Percentiles rank a stretch among this genome's conserved stretches.
phyloP scores from a whole-genome alignment of 2,113 vertebrate genomes.

The Gymnarchus niloticus region DNA sequence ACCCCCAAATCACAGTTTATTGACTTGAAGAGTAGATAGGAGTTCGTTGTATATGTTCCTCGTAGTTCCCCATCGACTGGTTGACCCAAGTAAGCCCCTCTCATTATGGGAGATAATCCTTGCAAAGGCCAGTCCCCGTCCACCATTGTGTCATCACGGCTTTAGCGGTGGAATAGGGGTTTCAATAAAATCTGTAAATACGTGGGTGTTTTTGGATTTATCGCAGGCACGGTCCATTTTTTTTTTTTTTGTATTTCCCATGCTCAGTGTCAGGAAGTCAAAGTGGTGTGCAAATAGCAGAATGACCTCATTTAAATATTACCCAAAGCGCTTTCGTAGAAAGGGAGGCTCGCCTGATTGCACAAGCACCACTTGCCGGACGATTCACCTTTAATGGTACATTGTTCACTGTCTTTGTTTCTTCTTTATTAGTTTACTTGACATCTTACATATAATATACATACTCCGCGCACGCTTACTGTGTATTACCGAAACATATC shows the following conservation, averaged over 20 bases:
- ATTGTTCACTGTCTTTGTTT: background rate
- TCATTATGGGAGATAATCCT: background rate
- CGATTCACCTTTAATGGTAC: background rate
- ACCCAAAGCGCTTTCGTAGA: background rate
- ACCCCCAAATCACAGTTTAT: too few relatives aligned
- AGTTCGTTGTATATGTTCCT: too few relatives aligned
- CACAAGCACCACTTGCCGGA: background rate
- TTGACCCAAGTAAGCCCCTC: background rate
- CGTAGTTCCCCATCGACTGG: background rate
- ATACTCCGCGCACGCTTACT: background rate
- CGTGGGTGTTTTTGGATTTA: background rate
- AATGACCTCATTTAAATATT: conserved; percentile 13
- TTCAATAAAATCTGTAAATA: background rate
- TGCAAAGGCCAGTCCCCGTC: background rate
- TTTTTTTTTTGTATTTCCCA: background rate
- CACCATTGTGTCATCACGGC: too few relatives aligned
- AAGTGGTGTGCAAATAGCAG: background rate
- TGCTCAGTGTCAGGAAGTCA: background rate
- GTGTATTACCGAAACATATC: background rate
- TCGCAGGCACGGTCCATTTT: background rate
- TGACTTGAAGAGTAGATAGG: too few relatives aligned
- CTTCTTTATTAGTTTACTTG: background rate
- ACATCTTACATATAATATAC: too few relatives aligned
- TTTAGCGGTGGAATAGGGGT: too few relatives aligned
- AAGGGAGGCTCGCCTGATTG: background rate